Evolutionary conservation across 2,888 invertebrate genomes (phyloP).

Genomic region (Cryptops parisi): DNA sequence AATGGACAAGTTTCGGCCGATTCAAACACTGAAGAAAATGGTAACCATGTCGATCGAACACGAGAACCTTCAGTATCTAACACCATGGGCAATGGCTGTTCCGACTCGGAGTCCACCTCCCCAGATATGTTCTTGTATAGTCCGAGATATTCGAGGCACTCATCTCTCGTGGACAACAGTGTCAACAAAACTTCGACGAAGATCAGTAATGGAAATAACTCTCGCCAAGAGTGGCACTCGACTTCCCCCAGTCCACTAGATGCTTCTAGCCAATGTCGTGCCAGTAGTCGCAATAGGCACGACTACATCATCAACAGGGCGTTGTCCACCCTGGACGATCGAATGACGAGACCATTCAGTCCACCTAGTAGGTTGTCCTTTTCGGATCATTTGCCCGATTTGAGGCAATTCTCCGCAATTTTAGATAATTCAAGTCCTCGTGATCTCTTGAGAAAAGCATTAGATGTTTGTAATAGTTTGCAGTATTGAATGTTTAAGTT

Average conservation of each 20-base stretch:
- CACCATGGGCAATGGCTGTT: neutral
- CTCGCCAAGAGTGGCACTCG: too few relatives aligned
- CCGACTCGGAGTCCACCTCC: neutral
- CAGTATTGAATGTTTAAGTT: constrained; percentile 12
- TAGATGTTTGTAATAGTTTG: constrained; percentile 18
- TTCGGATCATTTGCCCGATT: constrained; percentile 6
- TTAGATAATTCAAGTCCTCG: constrained; percentile 16
- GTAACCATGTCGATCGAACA: neutral
- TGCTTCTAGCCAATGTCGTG: constrained; percentile 1
- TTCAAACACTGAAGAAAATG: neutral
- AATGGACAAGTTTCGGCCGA: neutral
- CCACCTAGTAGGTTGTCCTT: neutral
- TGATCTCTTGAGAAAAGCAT: constrained; percentile 18
- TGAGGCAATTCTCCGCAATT: constrained; percentile 9
- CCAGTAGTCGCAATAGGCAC: constrained; percentile 6
- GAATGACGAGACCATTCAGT: constrained; percentile 2
- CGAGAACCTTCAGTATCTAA: neutral
- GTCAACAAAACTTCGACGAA: neutral
- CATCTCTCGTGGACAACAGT: neutral
- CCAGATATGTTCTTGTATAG: neutral
- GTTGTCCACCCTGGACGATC: neutral
- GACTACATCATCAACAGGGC: constrained; percentile 7
- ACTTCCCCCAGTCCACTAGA: neutral
- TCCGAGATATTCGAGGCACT: neutral
- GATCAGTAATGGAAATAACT: too few relatives aligned